phyloP scores from a whole-genome alignment of 2,113 vertebrate genomes.

The Theristicus caerulescens region DNA sequence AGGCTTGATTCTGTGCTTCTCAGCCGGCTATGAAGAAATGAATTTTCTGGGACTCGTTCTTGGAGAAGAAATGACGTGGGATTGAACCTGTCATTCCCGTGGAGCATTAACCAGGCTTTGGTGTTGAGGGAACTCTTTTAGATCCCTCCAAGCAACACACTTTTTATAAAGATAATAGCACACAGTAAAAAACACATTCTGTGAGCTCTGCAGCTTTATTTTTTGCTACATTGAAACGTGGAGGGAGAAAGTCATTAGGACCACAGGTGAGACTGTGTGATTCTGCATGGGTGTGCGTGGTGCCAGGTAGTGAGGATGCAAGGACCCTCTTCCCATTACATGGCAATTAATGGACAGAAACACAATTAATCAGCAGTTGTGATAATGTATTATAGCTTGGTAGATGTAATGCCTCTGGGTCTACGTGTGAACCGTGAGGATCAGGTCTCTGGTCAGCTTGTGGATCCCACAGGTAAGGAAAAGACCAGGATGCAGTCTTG shows the following conservation, averaged over 20 bases:
- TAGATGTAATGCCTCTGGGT: neutral
- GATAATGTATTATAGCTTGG: neutral
- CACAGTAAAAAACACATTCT: neutral
- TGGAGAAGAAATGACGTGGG: neutral
- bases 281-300: accelerated
- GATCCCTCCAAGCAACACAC: neutral
- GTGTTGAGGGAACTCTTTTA: neutral
- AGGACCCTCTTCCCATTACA: neutral
- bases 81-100: neutral
- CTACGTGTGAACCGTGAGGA: neutral
- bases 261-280: neutral
- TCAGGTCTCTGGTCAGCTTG: neutral
- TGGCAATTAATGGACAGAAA: neutral
- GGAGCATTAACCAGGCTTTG: neutral
- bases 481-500: neutral
- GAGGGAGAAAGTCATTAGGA: neutral
- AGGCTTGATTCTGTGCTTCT: neutral
- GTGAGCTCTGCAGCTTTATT: neutral
- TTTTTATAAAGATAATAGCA: neutral
- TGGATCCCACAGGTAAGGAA: neutral
- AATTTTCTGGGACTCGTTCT: neutral
- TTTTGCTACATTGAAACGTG: neutral
- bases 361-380: neutral
- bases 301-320: neutral
- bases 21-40: conserved; percentile 1